Percentiles rank a stretch among this genome's conserved stretches.
Conservation (phyloP, 1,140 invertebrate species). For the Parasteatoda tepidariorum region DNA sequence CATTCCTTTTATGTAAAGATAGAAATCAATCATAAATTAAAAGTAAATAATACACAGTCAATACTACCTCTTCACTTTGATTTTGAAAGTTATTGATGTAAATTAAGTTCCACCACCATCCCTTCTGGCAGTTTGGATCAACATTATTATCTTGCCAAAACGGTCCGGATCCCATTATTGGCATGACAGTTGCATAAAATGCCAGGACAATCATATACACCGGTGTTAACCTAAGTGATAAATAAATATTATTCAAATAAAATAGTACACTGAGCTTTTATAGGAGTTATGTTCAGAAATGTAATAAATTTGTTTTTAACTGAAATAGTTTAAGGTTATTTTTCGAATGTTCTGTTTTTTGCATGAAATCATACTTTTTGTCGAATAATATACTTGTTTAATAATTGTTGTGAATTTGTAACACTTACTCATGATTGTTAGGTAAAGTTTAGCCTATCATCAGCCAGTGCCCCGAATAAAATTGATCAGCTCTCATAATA, state of each 20-base stretch:
- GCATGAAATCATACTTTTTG: not conserved
- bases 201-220: conserved; percentile 9
- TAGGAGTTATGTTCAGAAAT: not conserved
- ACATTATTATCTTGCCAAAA: conserved; percentile 18
- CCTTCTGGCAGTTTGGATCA: conserved; percentile 48
- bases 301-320: not conserved
- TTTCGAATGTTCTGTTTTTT: not conserved
- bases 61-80: not conserved
- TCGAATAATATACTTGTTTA: not conserved
- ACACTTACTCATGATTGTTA: too few relatives aligned
- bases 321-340: not conserved
- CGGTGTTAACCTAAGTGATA: conserved; percentile 12
- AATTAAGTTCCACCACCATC: conserved; percentile 63
- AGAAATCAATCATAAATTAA: not conserved
- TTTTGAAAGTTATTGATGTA: conserved; percentile 62
- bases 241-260: not conserved
- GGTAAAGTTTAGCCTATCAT: too few relatives aligned
- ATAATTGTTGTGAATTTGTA: not conserved
- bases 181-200: conserved; percentile 1
- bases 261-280: not conserved
- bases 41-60: not conserved
- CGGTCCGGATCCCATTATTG: conserved; percentile 26
- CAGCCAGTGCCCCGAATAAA: too few relatives aligned
- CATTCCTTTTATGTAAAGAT: not conserved
- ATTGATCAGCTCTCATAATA: too few relatives aligned